phyloP scores from a whole-genome alignment of 1,140 invertebrate species.

The Apis mellifera region Amel_HAv3.1 CM009931.2:27281001-27281500 shows the following conservation, averaged over 20 bases:
- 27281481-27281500: conserved; percentile 69
- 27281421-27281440: conserved; percentile 60
- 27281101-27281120: no score
- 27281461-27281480: conserved; percentile 46
- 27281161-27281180: neutral
- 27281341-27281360: conserved; percentile 68
- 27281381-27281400: conserved; percentile 40
- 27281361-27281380: conserved; percentile 52
- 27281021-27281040: conserved; percentile 79
- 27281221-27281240: neutral
- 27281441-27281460: conserved; percentile 59
- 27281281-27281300: conserved; percentile 36
- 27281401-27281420: conserved; percentile 56
- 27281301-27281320: conserved; percentile 51
- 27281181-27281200: neutral
- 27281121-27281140: no score
- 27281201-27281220: neutral
- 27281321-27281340: conserved; percentile 58
- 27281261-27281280: conserved; percentile 48
- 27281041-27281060: conserved; percentile 75
- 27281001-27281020: conserved; percentile 78
- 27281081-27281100: neutral
- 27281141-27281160: neutral
- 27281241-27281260: neutral
- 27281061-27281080: conserved; percentile 54